Evolutionary conservation across 2,113 vertebrate genomes (phyloP).

Genomic region (Patagioenas fasciata): DNA sequence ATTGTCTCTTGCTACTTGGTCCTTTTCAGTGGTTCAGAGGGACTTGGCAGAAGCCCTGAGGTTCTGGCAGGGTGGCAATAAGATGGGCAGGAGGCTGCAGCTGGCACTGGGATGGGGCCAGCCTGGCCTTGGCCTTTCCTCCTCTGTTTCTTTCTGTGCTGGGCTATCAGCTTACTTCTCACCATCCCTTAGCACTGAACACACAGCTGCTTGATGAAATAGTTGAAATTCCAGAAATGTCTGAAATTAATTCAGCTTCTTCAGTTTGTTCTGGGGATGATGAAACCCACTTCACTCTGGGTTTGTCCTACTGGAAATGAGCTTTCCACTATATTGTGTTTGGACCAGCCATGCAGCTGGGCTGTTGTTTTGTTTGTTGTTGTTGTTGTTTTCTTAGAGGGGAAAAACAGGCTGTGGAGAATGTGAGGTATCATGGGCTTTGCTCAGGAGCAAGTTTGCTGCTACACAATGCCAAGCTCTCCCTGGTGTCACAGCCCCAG

Average conservation of each 20-base stretch:
- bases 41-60: background rate
- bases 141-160: background rate
- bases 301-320: background rate
- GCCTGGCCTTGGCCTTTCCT: background rate
- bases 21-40: background rate
- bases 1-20: background rate
- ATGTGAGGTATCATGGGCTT: background rate
- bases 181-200: background rate
- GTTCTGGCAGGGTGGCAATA: background rate
- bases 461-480: background rate
- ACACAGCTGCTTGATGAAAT: background rate
- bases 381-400: too few relatives aligned
- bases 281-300: background rate
- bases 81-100: background rate
- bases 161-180: background rate
- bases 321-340: background rate
- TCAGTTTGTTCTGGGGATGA: background rate
- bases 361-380: background rate
- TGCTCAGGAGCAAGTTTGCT: background rate
- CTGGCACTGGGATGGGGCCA: fast-evolving
- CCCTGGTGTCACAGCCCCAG: background rate
- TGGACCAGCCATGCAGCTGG: background rate
- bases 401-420: background rate
- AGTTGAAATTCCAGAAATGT: slow-evolving; percentile 21
- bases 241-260: background rate